Evolutionary conservation across 2,888 invertebrate species (phyloP), one percentile per base, ranked within the genome.

Genomic region (Pasiphila rectangulata): DNA sequence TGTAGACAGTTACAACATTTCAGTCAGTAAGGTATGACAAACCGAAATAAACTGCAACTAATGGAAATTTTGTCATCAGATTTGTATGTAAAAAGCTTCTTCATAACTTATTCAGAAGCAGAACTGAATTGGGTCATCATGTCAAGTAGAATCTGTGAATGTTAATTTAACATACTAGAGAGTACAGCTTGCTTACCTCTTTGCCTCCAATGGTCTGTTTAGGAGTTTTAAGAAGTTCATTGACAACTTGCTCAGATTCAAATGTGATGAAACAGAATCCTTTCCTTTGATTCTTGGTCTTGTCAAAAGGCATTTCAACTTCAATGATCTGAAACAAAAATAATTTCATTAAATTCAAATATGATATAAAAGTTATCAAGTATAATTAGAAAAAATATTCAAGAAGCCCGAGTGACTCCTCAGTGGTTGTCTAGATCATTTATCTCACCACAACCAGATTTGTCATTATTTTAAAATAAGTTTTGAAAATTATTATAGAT

Each of bases 191-290:
- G 77, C 88, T 72, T 70, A 95, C 95, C 92, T 98, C 97, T 88
- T 97, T 96, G 61, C 96, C 97, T 61, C 94, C 95, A 64, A 98
- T 97, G 40, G 94, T 95, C 82, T 97, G 97, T 84, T 97, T 98
- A 7, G 97, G 95, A 40, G 95, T 95, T 82, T 96, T 97, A 52
- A 97, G 89, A 40, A 97, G 90, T 79, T 97, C 96, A 71, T 96
- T 96, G 19, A 97, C 97, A 42, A 97, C 95, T 82, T 96, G 95
- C 83, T 98, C 98, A 19, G 96, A 96, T 77, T 98, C 98, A 73
- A 98, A 98, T 60, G 98, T 98, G 78, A 98, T 97, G 83, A 98
- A 98, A 79, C 98, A 98, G 91, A 98, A 98, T 52, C 96, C 97
- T 90, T 98, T 96, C 68, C 98, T 93, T 83, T 97, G 97, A 80